Conservation (phyloP, 2,113 vertebrate species). For the Alosa alosa region DNA sequence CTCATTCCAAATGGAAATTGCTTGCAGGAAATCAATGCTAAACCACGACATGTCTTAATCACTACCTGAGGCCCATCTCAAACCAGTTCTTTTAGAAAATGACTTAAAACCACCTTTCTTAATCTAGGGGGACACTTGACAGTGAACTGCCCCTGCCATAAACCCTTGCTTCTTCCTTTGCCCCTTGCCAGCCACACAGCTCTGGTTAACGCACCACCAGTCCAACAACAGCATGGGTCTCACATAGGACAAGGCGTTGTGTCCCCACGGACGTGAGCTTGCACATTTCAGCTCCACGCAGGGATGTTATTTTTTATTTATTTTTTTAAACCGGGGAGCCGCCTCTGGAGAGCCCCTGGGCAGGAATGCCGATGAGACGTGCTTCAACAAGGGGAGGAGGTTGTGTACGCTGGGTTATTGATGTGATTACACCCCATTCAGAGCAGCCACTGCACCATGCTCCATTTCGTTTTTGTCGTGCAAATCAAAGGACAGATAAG, state of each 20-base stretch:
- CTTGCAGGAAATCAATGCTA: neutral
- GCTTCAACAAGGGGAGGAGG: neutral
- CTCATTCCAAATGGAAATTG: neutral
- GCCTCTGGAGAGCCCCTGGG: neutral
- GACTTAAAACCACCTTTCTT: neutral
- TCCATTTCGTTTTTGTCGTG: neutral
- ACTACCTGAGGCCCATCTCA: neutral
- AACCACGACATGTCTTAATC: neutral
- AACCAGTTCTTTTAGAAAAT: neutral
- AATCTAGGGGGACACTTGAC: neutral
- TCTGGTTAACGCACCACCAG: neutral
- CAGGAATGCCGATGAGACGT: conserved; percentile 1
- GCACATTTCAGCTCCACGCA: neutral
- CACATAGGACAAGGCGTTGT: neutral
- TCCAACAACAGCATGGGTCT: neutral
- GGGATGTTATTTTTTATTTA: neutral
- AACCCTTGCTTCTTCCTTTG: neutral
- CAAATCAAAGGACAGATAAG: neutral
- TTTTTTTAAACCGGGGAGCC: neutral
- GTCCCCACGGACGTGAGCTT: conserved; percentile 2
- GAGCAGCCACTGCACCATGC: neutral
- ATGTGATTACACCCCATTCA: neutral
- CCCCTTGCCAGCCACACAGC: neutral
- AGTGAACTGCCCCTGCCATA: neutral
- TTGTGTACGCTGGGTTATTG: neutral